Evolutionary conservation across 2,888 invertebrate species (phyloP).

Genomic region (Eristalinus aeneus): DNA sequence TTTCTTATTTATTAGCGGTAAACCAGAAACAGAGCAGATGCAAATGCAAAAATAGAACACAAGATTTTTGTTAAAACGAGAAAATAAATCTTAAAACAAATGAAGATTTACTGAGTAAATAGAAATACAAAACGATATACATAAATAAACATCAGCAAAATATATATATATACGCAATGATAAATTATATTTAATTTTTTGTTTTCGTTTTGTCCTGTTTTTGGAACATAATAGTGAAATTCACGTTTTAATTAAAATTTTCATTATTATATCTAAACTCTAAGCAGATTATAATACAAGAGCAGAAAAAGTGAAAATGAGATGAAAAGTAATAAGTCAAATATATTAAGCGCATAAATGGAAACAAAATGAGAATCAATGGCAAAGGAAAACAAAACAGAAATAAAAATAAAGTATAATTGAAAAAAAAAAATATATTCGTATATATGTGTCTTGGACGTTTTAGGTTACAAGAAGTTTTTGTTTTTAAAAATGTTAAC

Average conservation of each 20-base stretch:
- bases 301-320: conserved; percentile 56
- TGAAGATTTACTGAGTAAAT: conserved; percentile 55
- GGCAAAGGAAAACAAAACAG: conserved; percentile 8
- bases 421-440: conserved; percentile 36
- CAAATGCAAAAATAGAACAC: conserved; percentile 22
- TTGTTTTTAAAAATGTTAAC: neutral
- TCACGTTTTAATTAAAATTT: conserved; percentile 68
- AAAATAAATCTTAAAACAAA: conserved; percentile 6
- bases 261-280: conserved; percentile 67
- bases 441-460: neutral
- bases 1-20: conserved; percentile 30
- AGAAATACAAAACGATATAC: conserved; percentile 65
- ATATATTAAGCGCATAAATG: conserved; percentile 62
- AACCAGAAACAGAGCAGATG: conserved; percentile 26
- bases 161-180: conserved; percentile 43
- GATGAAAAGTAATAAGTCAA: conserved; percentile 58
- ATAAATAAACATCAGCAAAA: conserved; percentile 51
- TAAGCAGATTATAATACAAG: conserved; percentile 61
- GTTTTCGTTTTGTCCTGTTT: conserved; percentile 22
- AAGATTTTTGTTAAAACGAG: conserved; percentile 47
- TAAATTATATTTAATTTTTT: conserved; percentile 52
- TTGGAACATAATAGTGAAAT: conserved; percentile 66
- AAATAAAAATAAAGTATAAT: conserved; percentile 67
- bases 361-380: conserved; percentile 33
- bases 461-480: neutral